Conservation (phyloP, 1,140 invertebrate species). For the Streblospio benedicti region DNA sequence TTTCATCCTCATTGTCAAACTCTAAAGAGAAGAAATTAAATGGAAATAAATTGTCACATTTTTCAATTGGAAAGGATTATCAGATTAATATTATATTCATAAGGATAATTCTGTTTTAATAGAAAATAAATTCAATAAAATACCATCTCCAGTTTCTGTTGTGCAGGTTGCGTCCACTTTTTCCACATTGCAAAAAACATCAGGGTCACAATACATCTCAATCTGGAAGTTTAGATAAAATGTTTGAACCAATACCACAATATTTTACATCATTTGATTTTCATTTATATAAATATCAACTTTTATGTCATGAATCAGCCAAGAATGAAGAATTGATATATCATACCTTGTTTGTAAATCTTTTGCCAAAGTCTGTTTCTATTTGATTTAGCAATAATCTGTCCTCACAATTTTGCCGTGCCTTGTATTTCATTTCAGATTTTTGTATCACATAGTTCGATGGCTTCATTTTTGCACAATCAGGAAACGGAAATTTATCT, state of each 20-base stretch:
- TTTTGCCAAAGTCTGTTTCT: slow-evolving; percentile 28
- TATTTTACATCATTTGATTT: too few species aligned
- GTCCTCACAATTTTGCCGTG: slow-evolving; percentile 29
- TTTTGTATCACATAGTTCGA: slow-evolving; percentile 35
- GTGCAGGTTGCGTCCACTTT: slow-evolving; percentile 41
- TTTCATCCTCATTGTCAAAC: too few species aligned
- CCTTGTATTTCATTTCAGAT: slow-evolving; percentile 32
- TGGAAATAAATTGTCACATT: too few species aligned
- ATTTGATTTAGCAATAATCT: slow-evolving; percentile 28
- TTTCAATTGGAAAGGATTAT: too few species aligned
- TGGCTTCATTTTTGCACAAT: slow-evolving; percentile 51
- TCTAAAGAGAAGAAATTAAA: too few species aligned
- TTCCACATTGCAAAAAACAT: slow-evolving; percentile 41
- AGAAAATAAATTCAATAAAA: not conserved
- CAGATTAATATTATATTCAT: too few species aligned
- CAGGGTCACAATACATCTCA: slow-evolving; percentile 39
- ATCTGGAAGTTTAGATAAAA: slow-evolving; percentile 28
- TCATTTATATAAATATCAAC: too few species aligned
- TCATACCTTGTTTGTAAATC: slow-evolving; percentile 30
- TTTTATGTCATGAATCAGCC: not conserved
- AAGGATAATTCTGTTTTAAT: too few species aligned
- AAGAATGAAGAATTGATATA: not conserved
- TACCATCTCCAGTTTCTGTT: slow-evolving; percentile 35
- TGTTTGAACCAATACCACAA: too few species aligned
- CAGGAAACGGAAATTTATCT: slow-evolving; percentile 50